These are phyloP conservation scores for Zosterops lateralis DNA, from an alignment of 2,113 vertebrate genomes.

Conservation along the genomic window DNA sequence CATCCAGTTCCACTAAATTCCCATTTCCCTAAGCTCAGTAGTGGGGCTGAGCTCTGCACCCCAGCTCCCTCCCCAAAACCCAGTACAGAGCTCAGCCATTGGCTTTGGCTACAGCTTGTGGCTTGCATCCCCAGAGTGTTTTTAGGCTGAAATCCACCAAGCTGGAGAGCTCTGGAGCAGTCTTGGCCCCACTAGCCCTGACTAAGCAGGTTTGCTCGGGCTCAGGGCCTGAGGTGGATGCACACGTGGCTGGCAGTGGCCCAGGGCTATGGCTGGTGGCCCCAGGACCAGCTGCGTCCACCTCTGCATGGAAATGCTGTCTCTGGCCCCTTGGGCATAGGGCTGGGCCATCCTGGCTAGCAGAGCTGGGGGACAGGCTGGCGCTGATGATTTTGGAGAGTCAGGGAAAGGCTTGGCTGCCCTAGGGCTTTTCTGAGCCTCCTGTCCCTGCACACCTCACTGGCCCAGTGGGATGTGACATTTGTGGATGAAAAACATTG, in stretches of 20 bases:
- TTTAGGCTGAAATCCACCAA: conserved; percentile 25
- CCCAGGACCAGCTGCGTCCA: background rate
- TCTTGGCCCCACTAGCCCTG: background rate
- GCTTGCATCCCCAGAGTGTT: background rate
- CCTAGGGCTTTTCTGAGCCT: background rate
- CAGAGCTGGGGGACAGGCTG: background rate
- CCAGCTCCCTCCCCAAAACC: background rate
- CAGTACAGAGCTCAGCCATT: fast-evolving
- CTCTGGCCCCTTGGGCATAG: background rate
- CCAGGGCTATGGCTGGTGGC: background rate
- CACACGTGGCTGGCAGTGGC: background rate
- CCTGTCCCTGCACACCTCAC: background rate
- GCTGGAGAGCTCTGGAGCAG: background rate
- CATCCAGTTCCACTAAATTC: background rate
- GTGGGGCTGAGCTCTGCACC: background rate
- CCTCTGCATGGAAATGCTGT: background rate
- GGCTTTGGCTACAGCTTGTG: background rate
- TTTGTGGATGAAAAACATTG: background rate
- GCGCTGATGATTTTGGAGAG: background rate
- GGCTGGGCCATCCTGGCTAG: background rate
- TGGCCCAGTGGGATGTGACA: background rate
- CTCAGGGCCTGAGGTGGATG: background rate
- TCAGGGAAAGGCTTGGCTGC: background rate
- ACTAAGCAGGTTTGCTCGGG: conserved; percentile 27
- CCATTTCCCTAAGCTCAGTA: background rate